Base-by-base conservation (phyloP, 2,113 vertebrate genomes). In the Muntiacus muntjak region DNA sequence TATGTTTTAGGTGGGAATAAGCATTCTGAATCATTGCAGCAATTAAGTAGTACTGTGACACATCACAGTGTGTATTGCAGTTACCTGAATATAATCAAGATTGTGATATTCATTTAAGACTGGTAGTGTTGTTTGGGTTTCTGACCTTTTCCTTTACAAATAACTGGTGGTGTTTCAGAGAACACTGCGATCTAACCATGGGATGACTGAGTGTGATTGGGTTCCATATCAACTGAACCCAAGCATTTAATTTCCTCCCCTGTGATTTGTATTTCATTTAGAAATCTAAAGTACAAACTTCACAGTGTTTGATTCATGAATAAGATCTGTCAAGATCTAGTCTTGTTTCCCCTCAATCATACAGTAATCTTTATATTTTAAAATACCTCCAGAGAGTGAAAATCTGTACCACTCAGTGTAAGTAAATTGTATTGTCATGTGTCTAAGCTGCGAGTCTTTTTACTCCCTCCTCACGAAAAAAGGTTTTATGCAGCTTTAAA, bases 1-100 rank as follows among this genome's bases (percentile, higher is more conserved):
- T 95, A 62, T 14, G 52, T 95, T 94, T 92, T 52, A 89, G 74
- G 23, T 89, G 64, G 36, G 28, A 92, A 76, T 94, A 64, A 94
- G 23, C 16, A 57, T 57, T 89, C 85, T 57, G 62, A 92, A 62
- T 55, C 26, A 47, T 43, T 30, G 26, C 21, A 47, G 58, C 50
- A 89, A n/a, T 94, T 81, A 79, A 91, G 23, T n/a, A 95, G 30
- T 40, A 43, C 15, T 50, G 4, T 85, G 57, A 60, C 79, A 45
- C 47, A 8, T 57, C 26, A 85, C 30, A 54, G 2, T 64, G 7
- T 91, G 8, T 52, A 30, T 89, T 89, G 30, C 21, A 45, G 85
- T 89, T 89, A 81, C 52, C 33, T 54, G 89, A n/a, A 60, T 79
- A 23, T 47, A 93, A 67, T 57, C 50, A 89, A n/a, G 58, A 45